These are phyloP conservation scores for Apostichopus californicus DNA, from an alignment of 35 echinoderm and acorn worm species.

Conservation along the genomic window DNA sequence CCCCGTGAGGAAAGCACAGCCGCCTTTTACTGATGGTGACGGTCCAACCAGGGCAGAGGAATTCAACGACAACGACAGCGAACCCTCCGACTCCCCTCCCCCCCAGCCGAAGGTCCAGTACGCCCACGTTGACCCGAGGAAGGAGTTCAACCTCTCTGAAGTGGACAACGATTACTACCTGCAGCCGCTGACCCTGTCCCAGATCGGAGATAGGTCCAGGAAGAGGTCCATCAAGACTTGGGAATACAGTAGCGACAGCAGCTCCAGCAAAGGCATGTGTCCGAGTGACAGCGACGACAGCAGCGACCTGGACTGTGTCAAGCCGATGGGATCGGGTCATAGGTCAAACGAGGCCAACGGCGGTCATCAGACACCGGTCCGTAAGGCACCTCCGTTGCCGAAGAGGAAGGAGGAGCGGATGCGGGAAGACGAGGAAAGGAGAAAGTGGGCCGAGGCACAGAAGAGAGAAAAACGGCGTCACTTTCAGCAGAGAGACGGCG, in stretches of 20 bases:
- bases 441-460: not conserved
- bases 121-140: slow-evolving; percentile 21
- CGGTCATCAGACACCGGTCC: not conserved
- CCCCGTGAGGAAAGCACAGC: not conserved
- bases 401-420: not conserved
- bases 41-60: not conserved
- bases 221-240: slow-evolving; percentile 19
- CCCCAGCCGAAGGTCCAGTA: not conserved
- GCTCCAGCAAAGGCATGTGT: not conserved
- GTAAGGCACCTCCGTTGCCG: slow-evolving; percentile 42
- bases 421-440: not conserved
- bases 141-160: not conserved
- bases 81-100: slow-evolving; percentile 10
- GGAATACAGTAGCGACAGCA: slow-evolving; percentile 27
- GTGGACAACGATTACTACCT: not conserved
- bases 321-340: not conserved
- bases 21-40: not conserved
- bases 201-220: not conserved
- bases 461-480: not conserved
- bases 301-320: not conserved
- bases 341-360: not conserved
- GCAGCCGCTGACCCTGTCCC: not conserved
- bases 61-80: not conserved
- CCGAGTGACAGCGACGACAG: not conserved
- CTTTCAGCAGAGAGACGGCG: not conserved